phyloP scores from a whole-genome alignment of 2,113 vertebrate genomes.

The Macrotis lagotis region DNA sequence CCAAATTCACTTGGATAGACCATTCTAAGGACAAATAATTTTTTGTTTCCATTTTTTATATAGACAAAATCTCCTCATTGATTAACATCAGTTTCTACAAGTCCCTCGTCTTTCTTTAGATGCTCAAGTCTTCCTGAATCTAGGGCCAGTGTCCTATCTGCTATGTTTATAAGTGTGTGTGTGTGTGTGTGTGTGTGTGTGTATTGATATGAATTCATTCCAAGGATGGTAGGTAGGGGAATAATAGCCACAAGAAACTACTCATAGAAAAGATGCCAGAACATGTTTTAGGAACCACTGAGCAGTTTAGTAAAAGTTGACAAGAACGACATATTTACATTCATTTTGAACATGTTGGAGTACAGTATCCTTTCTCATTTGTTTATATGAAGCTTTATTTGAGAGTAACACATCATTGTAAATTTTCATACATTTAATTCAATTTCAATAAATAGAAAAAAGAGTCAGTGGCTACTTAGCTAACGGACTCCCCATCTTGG shows the following conservation, averaged over 20 bases:
- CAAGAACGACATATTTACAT: background rate
- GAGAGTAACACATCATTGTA: background rate
- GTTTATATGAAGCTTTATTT: background rate
- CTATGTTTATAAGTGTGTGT: no score
- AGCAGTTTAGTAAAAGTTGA: background rate
- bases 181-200: no score
- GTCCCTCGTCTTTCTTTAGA: background rate
- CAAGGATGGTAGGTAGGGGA: background rate
- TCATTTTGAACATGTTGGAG: background rate
- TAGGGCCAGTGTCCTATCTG: no score
- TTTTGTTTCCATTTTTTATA: background rate
- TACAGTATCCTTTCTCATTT: background rate
- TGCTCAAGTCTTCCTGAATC: no score
- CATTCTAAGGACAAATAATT: background rate
- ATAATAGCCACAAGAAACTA: background rate
- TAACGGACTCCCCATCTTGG: background rate
- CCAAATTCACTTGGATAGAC: background rate
- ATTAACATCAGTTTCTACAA: background rate
- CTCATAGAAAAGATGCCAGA: background rate
- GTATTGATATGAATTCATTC: background rate
- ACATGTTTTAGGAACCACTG: background rate
- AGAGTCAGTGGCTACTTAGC: background rate
- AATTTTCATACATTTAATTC: background rate
- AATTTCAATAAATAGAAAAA: no score
- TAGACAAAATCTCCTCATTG: background rate